phyloP scores from a whole-genome alignment of 2,888 invertebrate species.

The Parascotia fuliginaria region DNA sequence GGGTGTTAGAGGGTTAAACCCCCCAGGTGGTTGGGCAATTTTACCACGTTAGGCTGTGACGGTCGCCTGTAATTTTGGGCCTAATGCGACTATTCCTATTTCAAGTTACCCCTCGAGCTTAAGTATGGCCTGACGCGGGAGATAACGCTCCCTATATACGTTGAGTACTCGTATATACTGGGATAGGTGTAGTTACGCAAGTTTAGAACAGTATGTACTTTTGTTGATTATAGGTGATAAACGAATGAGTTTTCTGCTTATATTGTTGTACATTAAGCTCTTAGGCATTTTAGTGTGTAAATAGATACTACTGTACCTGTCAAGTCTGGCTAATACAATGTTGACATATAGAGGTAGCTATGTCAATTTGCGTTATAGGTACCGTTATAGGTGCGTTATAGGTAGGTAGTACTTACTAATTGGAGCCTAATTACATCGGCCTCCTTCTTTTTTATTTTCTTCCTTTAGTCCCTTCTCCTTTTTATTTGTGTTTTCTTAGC shows the following conservation, averaged over 20 bases:
- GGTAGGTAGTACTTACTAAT: too few species aligned
- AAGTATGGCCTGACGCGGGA: conserved; percentile 77
- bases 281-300: too few species aligned
- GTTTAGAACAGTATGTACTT: conserved; percentile 9
- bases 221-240: conserved; percentile 10
- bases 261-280: not conserved
- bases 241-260: not conserved
- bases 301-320: too few species aligned
- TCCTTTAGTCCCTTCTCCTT: too few species aligned
- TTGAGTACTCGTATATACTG: conserved; percentile 40
- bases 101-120: conserved; percentile 80
- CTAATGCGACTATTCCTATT: conserved; percentile 86
- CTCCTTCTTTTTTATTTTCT: too few species aligned
- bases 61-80: conserved; percentile 84
- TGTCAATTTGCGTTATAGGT: too few species aligned
- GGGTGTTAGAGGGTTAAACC: conserved; percentile 71
- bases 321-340: too few species aligned
- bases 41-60: conserved; percentile 84
- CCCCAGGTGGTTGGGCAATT: conserved; percentile 83
- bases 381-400: too few species aligned
- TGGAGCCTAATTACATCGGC: too few species aligned
- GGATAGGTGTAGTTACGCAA: conserved; percentile 38
- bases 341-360: too few species aligned
- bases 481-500: too few species aligned
- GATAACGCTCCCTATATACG: conserved; percentile 66